A percentile compares a stretch with the other conserved stretches of the same genome.
Conservation (phyloP, 2,113 vertebrate species). For the Galeopterus variegatus region DNA sequence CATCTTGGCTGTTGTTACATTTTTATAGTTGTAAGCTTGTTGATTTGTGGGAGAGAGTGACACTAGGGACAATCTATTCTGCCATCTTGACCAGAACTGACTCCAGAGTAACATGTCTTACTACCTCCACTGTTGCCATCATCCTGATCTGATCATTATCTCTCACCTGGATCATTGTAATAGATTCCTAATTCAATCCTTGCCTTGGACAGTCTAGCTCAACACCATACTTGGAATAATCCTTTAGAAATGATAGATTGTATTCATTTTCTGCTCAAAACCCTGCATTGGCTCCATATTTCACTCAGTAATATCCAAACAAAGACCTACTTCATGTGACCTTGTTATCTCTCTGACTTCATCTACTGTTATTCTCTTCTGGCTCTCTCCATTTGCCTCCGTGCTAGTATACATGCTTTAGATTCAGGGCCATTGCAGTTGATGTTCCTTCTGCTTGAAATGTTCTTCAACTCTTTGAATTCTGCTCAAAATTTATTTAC, state of each 20-base stretch:
- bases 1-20: too few species aligned
- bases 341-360: neutral
- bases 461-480: slow-evolving; percentile 13
- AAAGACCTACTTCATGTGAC: neutral
- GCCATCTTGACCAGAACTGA: too few species aligned
- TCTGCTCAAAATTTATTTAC: neutral
- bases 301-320: neutral
- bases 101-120: neutral
- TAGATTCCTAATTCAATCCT: neutral
- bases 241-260: neutral
- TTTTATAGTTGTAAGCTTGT: too few species aligned
- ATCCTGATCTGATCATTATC: neutral
- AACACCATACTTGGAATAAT: neutral
- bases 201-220: neutral
- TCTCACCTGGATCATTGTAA: neutral
- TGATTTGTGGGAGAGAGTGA: too few species aligned
- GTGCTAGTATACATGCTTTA: neutral
- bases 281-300: neutral
- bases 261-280: neutral
- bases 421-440: neutral
- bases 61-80: too few species aligned
- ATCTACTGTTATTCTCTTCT: neutral
- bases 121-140: neutral
- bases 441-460: neutral
- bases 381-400: neutral